Percentiles rank a stretch among this genome's conserved stretches.
Conservation (phyloP, 1,140 invertebrate species). For the Druon quercuslanigerum region DNA sequence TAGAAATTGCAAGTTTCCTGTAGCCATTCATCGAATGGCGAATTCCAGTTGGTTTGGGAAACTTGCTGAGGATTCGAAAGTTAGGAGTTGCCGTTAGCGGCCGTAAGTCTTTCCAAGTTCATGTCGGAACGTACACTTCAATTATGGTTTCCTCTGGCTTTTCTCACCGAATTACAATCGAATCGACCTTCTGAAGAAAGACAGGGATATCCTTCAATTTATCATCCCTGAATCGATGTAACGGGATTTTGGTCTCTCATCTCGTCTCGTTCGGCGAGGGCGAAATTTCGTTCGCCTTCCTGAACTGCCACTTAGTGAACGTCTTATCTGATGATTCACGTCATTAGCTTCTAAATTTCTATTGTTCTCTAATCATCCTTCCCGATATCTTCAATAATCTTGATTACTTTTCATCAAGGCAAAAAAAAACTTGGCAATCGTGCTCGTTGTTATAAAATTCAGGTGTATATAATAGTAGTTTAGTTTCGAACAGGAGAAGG, state of each 20-base stretch:
- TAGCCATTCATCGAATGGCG: constrained; percentile 22
- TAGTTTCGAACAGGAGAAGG: background rate
- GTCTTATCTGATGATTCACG: constrained; percentile 20
- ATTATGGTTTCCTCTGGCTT: constrained; percentile 52
- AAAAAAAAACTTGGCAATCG: background rate
- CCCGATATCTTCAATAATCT: no score
- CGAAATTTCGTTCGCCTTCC: background rate
- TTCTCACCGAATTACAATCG: constrained; percentile 47
- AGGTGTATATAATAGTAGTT: background rate
- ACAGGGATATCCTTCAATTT: constrained; percentile 44
- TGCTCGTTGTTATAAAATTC: constrained; percentile 37
- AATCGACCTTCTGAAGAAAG: constrained; percentile 48
- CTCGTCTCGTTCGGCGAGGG: background rate
- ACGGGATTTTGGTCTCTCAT: constrained; percentile 8
- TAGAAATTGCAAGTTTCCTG: constrained; percentile 17
- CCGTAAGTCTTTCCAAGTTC: constrained; percentile 47
- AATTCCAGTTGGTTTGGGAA: background rate
- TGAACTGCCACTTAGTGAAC: constrained; percentile 21
- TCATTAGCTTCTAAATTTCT: constrained; percentile 6
- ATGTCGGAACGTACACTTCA: constrained; percentile 51
- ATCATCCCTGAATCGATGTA: constrained; percentile 43
- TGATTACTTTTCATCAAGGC: no score
- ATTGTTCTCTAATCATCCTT: background rate
- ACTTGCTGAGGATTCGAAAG: constrained; percentile 51
- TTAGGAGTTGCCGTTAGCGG: constrained; percentile 53